These are phyloP conservation scores for Esox masquinongy DNA, from an alignment of 2,797 vertebrate genomes.

Conservation along the genomic window DNA sequence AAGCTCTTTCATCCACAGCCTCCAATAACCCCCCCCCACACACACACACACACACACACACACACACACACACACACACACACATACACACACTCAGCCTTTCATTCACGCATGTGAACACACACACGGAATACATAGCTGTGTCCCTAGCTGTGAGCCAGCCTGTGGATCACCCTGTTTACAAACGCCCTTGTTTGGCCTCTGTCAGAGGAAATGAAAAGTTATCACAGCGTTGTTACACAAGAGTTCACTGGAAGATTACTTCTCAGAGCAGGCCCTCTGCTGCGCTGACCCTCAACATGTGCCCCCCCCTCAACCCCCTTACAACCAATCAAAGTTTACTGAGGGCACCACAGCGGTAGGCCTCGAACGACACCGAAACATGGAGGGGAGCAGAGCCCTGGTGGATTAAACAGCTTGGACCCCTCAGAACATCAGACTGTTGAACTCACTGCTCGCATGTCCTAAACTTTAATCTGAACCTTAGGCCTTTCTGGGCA, in stretches of 20 bases:
- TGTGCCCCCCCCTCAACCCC: too few species aligned
- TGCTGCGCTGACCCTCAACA: too few species aligned
- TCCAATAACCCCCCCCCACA: conserved; percentile 5
- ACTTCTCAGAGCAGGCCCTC: not conserved
- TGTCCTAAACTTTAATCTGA: too few species aligned
- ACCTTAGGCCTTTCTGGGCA: too few species aligned
- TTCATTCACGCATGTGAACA: not conserved
- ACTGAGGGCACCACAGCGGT: too few species aligned
- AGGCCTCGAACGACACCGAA: too few species aligned
- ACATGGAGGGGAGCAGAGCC: too few species aligned
- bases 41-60: conserved; percentile 9
- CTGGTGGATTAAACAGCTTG: too few species aligned
- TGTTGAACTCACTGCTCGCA: too few species aligned
- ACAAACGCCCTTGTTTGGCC: not conserved
- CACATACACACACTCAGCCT: conserved; percentile 5
- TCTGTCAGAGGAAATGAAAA: not conserved
- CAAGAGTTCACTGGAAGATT: not conserved
- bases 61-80: conserved; percentile 5
- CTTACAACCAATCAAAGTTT: too few species aligned
- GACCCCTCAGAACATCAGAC: too few species aligned
- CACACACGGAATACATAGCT: not conserved
- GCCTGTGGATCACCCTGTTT: not conserved
- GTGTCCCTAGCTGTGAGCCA: too few species aligned
- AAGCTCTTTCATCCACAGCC: conserved; percentile 18
- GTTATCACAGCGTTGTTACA: not conserved